Evolutionary conservation across 2,113 vertebrate species (phyloP), one percentile per base, ranked within the genome.

Genomic region (Grammomys surdaster): DNA sequence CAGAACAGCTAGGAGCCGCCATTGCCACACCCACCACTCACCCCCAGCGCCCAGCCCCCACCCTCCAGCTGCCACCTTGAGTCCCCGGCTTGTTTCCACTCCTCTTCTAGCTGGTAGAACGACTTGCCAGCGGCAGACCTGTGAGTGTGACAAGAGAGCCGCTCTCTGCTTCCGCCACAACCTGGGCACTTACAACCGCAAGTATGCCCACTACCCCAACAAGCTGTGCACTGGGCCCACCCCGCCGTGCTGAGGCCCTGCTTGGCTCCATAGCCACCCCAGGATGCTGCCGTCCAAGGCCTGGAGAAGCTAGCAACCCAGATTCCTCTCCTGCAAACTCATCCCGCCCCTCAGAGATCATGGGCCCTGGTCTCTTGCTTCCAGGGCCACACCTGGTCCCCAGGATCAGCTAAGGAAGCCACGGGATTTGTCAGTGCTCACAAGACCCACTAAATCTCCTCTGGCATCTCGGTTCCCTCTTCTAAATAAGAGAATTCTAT

Each of bases 121-220:
- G 1, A 0, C 51, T 87, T 98, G 98, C 96, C 96, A 98, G 28
- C 96, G 0, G 11, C 0, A 0, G 70, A 81, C 19, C 93, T 98
- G 98, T 0, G n/a, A 93, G 0, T 98, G 98, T 0, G 98, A 98
- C 97, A 97, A 2, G 96, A 0, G 0, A 0, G 98, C 97, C 0
- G 98, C 91, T 0, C 95, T 98, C 54, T 98, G 98, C 81, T 98
- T 98, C 78, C 85, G 77, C 17, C 94, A 11, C 40, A 2, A 90
- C 2, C 76, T 91, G 76, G 0, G 1, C 11, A 96, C 81, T 91
- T 98, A 97, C 78, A 0, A 1, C 76, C 19, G 4, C 22, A 73
- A 36, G 51, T 97, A 98, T 0, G 22, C 5, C 63, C 87, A 96
- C 1, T 98, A 98, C 84, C 94, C 46, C 80, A 92, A 96, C 0